Base-by-base conservation (phyloP, 2,888 invertebrate genomes). In the Lasioglossum vierecki region DNA sequence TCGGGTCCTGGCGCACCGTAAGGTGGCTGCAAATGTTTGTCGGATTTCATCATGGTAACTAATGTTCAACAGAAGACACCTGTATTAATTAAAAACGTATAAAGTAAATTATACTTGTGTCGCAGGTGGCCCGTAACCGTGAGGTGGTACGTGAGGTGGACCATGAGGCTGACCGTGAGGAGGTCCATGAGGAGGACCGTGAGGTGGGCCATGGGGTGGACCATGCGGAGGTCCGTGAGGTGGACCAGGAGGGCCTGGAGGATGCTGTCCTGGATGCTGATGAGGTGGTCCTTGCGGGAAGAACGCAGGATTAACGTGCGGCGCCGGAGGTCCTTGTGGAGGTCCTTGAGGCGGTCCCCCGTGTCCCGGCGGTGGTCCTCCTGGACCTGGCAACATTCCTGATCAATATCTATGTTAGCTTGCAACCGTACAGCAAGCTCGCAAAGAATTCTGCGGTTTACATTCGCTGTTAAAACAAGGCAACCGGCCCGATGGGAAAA, bases 291-390 rank as follows among this genome's bases (percentile, higher is more conserved):
- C 96, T 95, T 98, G 98, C 93, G 98, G 98, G 95, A 99, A 99
- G 97, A 99, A 99, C 84, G 99, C 99, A 66, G 99, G 99, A 96
- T 99, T 99, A 89, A 99, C 98, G 95, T 99, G 99, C 74, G 99
- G 99, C 44, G 99, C 98, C 13, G 96, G 96, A 0, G 96, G 95
- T 76, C 95, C 95, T 88, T 95, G 95, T 77, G 95, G 95, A 71
- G 95, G 95, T 80, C 97, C 97, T 93, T 97, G 97, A 68, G 96
- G 96, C 66, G 96, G 96, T 78, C 95, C 95, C 80, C 95, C 95
- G 84, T 95, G 95, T 88, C 96, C 95, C 53, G 96, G 96, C 71
- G 96, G 96, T 35, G 95, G 95, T 76, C 95, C 95, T 85, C 95
- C 95, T 79, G 95, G 95, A 90, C 94, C 95, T 93, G 94, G 91